Evolutionary conservation across 2,113 vertebrate genomes (phyloP).

Genomic region (Cairina moschata): DNA sequence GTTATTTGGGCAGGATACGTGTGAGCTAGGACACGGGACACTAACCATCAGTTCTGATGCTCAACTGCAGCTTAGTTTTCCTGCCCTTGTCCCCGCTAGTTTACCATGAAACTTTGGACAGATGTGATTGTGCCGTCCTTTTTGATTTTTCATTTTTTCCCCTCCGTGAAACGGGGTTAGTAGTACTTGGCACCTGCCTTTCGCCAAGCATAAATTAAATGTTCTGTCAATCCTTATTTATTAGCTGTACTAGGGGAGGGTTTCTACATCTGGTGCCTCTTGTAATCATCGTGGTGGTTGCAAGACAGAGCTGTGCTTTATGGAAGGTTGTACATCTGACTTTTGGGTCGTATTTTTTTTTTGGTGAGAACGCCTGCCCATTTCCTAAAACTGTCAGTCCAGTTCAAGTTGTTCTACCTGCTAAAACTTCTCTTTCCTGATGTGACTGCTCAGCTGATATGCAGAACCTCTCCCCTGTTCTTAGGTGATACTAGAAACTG

Average conservation of each 20-base stretch:
- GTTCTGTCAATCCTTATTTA: not conserved
- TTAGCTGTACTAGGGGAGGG: not conserved
- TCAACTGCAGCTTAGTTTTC: not conserved
- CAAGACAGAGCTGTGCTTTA: not conserved
- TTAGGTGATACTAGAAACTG: not conserved
- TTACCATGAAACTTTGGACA: not conserved
- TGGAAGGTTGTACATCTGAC: not conserved
- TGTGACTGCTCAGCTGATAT: not conserved
- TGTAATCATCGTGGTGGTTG: not conserved
- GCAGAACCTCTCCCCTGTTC: not conserved
- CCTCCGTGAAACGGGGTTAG: not conserved
- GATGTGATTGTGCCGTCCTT: not conserved
- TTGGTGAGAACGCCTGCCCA: not conserved
- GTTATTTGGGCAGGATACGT: not conserved
- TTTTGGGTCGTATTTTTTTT: not conserved
- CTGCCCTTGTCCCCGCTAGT: not conserved
- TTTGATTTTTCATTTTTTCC: not conserved
- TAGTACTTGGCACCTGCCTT: not conserved
- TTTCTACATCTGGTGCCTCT: not conserved
- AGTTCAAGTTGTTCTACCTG: constrained; percentile 7
- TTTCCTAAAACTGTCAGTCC: not conserved
- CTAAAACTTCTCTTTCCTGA: not conserved
- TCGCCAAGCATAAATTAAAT: not conserved
- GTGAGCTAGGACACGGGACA: not conserved
- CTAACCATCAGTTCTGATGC: not conserved